phyloP scores from a whole-genome alignment of 2,888 invertebrate genomes.

The Agonopterix alstromeriana region DNA sequence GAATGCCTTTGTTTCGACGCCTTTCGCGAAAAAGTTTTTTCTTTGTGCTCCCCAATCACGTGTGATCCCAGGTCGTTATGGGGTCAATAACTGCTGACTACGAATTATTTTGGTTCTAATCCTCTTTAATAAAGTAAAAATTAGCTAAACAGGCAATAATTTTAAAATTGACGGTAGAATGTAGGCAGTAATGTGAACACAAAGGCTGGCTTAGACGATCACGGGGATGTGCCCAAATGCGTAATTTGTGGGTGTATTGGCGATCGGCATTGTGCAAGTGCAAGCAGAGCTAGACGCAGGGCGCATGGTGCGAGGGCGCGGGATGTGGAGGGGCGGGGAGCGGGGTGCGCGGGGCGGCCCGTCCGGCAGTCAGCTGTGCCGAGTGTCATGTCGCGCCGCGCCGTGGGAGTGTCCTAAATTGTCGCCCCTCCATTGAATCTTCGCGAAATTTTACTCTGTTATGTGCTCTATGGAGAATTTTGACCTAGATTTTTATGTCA shows the following conservation, averaged over 20 bases:
- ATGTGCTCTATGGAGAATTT: slow-evolving; percentile 16
- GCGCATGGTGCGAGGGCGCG: slow-evolving; percentile 36
- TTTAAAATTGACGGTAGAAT: no score
- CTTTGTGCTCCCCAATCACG: slow-evolving; percentile 66
- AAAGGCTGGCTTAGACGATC: no score
- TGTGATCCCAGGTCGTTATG: slow-evolving; percentile 64
- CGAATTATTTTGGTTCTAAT: slow-evolving; percentile 31
- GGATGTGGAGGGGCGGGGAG: slow-evolving; percentile 24
- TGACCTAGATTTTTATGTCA: slow-evolving; percentile 15
- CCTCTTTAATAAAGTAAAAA: neutral
- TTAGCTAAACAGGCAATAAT: no score
- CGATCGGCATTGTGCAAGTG: slow-evolving; percentile 36
- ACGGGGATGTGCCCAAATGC: neutral
- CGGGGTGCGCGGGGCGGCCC: slow-evolving; percentile 32
- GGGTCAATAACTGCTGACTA: slow-evolving; percentile 68
- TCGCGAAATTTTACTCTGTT: slow-evolving; percentile 21
- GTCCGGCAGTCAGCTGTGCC: slow-evolving; percentile 72
- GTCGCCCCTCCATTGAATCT: slow-evolving; percentile 43
- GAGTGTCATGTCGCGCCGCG: slow-evolving; percentile 52
- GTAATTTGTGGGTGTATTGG: slow-evolving; percentile 14
- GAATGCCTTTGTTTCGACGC: neutral
- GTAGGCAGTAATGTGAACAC: no score
- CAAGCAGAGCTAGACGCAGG: slow-evolving; percentile 35
- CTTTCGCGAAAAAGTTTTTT: neutral
- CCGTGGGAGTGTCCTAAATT: slow-evolving; percentile 67